phyloP scores from a whole-genome alignment of 2,113 vertebrate genomes.

The Prochilodus magdalenae region DNA sequence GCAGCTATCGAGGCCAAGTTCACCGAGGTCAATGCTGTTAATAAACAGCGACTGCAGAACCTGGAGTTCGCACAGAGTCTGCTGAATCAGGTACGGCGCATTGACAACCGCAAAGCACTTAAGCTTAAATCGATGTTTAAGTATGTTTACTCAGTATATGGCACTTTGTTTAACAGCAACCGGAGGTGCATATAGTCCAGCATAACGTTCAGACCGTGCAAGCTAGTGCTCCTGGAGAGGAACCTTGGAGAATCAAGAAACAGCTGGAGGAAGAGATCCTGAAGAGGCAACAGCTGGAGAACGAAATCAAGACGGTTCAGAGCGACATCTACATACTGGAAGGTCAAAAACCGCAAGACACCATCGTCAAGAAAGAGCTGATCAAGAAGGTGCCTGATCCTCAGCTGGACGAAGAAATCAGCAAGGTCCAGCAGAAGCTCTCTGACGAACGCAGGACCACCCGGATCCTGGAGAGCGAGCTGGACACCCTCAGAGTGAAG shows the following conservation, averaged over 20 bases:
- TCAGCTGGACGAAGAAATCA: constrained; percentile 86
- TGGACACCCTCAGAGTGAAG: constrained; percentile 82
- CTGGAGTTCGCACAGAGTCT: constrained; percentile 91
- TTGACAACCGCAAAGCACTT: background rate
- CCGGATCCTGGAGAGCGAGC: constrained; percentile 84
- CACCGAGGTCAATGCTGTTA: constrained; percentile 89
- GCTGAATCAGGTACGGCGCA: constrained; percentile 84
- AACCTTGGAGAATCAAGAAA: constrained; percentile 88
- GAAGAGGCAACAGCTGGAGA: constrained; percentile 88
- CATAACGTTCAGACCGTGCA: constrained; percentile 71
- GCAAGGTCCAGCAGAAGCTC: constrained; percentile 86
- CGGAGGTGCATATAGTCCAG: constrained; percentile 73
- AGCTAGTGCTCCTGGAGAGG: constrained; percentile 69
- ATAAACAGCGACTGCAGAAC: constrained; percentile 88
- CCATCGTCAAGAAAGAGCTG: constrained; percentile 87
- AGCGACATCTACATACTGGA: constrained; percentile 87
- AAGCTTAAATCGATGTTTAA: background rate
- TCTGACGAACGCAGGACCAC: constrained; percentile 88
- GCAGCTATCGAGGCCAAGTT: constrained; percentile 87
- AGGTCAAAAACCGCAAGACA: constrained; percentile 88
- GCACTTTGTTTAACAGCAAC: constrained; percentile 78
- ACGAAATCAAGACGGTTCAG: constrained; percentile 84
- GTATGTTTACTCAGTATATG: background rate
- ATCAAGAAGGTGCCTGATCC: constrained; percentile 93
- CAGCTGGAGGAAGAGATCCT: constrained; percentile 90